A percentile compares a stretch with the other conserved stretches of the same genome.
phyloP scores from a whole-genome alignment of 2,797 vertebrate species.

The Sebastes taczanowskii region DNA sequence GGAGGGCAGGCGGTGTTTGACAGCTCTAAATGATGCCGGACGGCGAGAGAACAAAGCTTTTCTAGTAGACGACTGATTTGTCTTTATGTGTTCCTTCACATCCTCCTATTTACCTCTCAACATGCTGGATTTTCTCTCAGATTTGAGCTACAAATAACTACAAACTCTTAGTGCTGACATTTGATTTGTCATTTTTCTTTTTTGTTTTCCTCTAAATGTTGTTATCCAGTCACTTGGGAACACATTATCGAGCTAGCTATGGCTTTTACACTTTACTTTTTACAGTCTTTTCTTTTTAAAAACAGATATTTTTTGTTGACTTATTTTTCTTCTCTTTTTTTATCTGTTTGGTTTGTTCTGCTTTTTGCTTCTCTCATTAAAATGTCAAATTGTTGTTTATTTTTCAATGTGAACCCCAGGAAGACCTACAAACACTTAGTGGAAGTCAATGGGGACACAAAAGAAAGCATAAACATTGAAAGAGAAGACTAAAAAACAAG shows the following conservation, averaged over 20 bases:
- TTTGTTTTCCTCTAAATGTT: not conserved
- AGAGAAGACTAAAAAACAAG: too few relatives aligned
- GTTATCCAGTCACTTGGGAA: not conserved
- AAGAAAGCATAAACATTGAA: too few relatives aligned
- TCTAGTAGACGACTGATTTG: not conserved
- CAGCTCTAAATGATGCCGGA: conserved; percentile 31
- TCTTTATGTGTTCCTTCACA: not conserved
- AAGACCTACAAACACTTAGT: not conserved
- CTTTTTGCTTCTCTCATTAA: not conserved
- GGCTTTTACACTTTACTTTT: not conserved
- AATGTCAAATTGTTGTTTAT: not conserved
- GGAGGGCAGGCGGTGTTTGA: conserved; percentile 21
- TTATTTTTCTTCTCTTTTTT: not conserved
- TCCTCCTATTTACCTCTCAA: not conserved
- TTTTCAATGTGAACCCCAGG: not conserved
- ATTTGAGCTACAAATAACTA: not conserved
- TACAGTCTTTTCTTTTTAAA: not conserved
- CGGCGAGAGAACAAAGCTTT: conserved; percentile 3
- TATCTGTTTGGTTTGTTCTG: not conserved
- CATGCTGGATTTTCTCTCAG: not conserved
- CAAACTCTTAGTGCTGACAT: not conserved
- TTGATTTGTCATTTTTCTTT: not conserved
- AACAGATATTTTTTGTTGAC: too few relatives aligned
- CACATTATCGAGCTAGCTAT: not conserved
- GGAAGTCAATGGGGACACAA: not conserved